Evolutionary conservation across 2,797 vertebrate genomes (phyloP).

Genomic region (Miichthys miiuy): DNA sequence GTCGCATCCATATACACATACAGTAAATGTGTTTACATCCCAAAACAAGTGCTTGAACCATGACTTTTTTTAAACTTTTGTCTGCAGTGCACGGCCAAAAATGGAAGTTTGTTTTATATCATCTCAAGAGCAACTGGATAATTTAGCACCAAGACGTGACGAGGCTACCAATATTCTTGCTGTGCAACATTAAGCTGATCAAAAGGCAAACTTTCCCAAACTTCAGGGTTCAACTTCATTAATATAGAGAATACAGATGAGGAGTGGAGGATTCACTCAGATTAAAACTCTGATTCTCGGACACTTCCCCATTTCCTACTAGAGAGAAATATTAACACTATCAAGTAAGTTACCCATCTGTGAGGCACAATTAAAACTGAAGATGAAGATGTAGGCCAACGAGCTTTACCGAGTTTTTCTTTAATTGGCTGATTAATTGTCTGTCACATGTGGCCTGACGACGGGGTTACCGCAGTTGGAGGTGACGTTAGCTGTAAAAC

Average conservation of each 20-base stretch:
- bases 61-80: slow-evolving; percentile 3
- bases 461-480: slow-evolving; percentile 21
- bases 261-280: slow-evolving; percentile 32
- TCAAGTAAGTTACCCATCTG: slow-evolving; percentile 59
- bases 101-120: slow-evolving; percentile 19
- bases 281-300: slow-evolving; percentile 65
- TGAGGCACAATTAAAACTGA: slow-evolving; percentile 55
- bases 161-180: slow-evolving; percentile 39
- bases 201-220: slow-evolving; percentile 57
- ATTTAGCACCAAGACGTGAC: slow-evolving; percentile 42
- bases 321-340: slow-evolving; percentile 57
- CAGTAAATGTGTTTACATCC: not conserved
- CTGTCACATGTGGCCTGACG: slow-evolving; percentile 39
- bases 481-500: slow-evolving; percentile 45
- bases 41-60: slow-evolving; percentile 1
- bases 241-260: slow-evolving; percentile 38
- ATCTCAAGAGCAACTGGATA: slow-evolving; percentile 19
- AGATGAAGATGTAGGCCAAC: slow-evolving; percentile 54
- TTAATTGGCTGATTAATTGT: slow-evolving; percentile 74
- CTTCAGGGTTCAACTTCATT: slow-evolving; percentile 45
- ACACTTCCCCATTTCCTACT: slow-evolving; percentile 53
- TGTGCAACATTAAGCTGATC: slow-evolving; percentile 56
- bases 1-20: not conserved
- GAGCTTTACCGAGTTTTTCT: slow-evolving; percentile 48
- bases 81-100: slow-evolving; percentile 6